Evolutionary conservation across 2,888 invertebrate species (phyloP).

Genomic region (Limnephilus lunatus): DNA sequence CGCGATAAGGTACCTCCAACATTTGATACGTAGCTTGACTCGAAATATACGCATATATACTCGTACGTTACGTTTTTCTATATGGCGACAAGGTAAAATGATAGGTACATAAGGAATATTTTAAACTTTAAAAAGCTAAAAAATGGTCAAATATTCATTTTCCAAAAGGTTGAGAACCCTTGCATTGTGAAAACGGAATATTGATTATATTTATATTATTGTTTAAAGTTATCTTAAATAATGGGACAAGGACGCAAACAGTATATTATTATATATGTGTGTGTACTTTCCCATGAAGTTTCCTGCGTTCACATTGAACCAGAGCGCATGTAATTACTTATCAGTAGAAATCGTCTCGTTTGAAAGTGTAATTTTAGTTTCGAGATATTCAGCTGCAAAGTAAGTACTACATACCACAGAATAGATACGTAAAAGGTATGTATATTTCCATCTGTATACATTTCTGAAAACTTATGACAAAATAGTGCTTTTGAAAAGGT

Average conservation of each 20-base stretch:
- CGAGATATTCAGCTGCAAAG: background rate
- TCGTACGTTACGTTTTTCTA: too few relatives aligned
- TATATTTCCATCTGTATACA: background rate
- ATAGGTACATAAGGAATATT: too few relatives aligned
- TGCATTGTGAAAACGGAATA: background rate
- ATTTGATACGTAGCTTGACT: too few relatives aligned
- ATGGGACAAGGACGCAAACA: background rate
- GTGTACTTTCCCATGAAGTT: background rate
- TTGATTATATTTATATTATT: background rate
- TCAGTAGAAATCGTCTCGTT: background rate
- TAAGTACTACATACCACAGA: background rate
- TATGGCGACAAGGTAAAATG: too few relatives aligned
- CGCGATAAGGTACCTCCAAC: too few relatives aligned
- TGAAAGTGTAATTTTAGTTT: background rate
- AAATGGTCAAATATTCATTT: too few relatives aligned
- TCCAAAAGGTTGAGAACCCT: too few relatives aligned
- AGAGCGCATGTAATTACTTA: background rate
- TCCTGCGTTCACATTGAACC: background rate
- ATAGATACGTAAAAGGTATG: background rate
- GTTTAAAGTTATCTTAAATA: background rate
- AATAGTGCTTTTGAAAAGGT: too few relatives aligned
- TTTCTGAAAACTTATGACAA: too few relatives aligned
- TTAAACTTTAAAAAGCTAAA: too few relatives aligned
- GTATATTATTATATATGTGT: background rate
- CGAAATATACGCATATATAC: too few relatives aligned